phyloP scores from a whole-genome alignment of 1,140 invertebrate genomes.

The Asobara japonica region DNA sequence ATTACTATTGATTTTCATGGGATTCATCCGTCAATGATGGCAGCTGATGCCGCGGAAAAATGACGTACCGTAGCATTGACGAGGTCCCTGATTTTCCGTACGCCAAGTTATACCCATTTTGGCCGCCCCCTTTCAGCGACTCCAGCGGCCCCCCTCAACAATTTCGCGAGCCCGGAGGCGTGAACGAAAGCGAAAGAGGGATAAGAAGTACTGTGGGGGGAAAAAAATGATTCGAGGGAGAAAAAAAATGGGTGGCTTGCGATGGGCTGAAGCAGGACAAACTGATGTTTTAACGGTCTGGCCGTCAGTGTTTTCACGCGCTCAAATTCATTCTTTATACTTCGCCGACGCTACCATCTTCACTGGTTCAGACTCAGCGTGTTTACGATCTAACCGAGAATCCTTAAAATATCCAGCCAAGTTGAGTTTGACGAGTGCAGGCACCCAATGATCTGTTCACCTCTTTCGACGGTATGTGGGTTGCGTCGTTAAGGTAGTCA shows the following conservation, averaged over 20 bases:
- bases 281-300: slow-evolving; percentile 40
- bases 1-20: no score
- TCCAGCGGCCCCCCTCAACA: slow-evolving; percentile 19
- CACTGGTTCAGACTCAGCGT: not conserved
- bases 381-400: not conserved
- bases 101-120: not conserved
- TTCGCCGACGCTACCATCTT: slow-evolving; percentile 43
- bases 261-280: slow-evolving; percentile 14
- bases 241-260: no score
- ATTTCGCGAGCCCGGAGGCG: slow-evolving; percentile 31
- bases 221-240: not conserved
- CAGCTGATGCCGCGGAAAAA: no score
- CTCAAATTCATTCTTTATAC: slow-evolving; percentile 39
- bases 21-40: no score
- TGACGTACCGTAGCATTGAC: no score
- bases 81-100: not conserved
- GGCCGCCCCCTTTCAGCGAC: slow-evolving; percentile 41
- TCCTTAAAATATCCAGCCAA: slow-evolving; percentile 6
- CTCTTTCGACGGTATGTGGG: slow-evolving; percentile 2
- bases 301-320: slow-evolving; percentile 39
- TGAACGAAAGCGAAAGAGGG: slow-evolving; percentile 21
- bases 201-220: not conserved
- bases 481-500: not conserved
- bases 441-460: not conserved
- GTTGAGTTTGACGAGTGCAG: not conserved